Conservation (phyloP, 2,113 vertebrate species). For the Hemiscyllium ocellatum region DNA sequence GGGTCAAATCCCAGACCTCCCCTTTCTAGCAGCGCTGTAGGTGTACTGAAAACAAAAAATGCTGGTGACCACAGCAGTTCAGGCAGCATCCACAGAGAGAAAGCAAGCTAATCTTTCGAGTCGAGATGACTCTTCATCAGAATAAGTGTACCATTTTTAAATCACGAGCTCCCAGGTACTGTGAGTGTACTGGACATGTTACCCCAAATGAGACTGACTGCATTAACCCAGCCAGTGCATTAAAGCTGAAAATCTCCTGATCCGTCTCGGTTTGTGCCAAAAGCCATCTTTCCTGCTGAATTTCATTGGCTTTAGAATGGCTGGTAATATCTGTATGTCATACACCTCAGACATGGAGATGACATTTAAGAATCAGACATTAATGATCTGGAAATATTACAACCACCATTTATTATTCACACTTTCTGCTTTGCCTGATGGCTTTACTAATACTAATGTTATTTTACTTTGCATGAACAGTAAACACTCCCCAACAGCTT, state of each 20-base stretch:
- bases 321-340: not conserved
- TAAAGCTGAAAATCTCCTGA: not conserved
- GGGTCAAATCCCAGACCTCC: too few relatives aligned
- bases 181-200: not conserved
- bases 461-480: not conserved
- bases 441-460: not conserved
- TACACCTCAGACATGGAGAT: not conserved
- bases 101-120: too few relatives aligned
- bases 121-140: too few relatives aligned
- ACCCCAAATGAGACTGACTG: not conserved
- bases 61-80: too few relatives aligned
- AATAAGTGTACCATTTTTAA: not conserved
- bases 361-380: not conserved
- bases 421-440: not conserved
- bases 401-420: not conserved
- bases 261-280: not conserved
- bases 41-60: too few relatives aligned
- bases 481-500: not conserved
- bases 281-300: not conserved
- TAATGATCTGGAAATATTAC: not conserved
- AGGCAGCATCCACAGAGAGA: too few relatives aligned
- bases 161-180: not conserved
- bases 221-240: not conserved
- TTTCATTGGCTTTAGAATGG: not conserved
- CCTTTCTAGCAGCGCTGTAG: too few relatives aligned